Evolutionary conservation across 2,888 invertebrate genomes (phyloP), one percentile per base, ranked within the genome.

Genomic region (Opisthograptis luteolata): DNA sequence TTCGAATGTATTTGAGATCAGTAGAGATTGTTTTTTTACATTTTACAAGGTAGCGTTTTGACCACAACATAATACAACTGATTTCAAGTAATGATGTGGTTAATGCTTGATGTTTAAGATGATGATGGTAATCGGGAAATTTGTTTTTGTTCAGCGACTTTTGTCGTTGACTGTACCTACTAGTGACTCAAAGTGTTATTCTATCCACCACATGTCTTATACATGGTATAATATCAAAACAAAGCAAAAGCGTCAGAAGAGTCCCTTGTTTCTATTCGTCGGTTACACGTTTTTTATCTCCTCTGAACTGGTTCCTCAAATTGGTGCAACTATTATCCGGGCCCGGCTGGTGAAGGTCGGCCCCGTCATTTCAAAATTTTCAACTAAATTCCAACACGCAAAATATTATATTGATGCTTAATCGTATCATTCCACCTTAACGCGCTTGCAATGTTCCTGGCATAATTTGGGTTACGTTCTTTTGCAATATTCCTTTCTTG

Each of bases 301-400:
- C 49, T 60, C 70, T 71, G 74, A 88, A 89, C 88, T 81, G 87
- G 89, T 90, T 89, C 77, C 65, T 77, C 66, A 87, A 89, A 88
- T 88, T 87, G 84, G 79, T 84, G 75, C 84, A 81, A 85, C 85
- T 87, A 89, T 89, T 89, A 90, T 88, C 86, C 80, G 81, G 67
- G 73, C 79, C 76, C 80, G 72, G 74, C 66, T 79, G 76, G 76
- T 75, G 86, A 88, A 88, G 88, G 89, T 85, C 87, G 84, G 70
- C 71, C n/a, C n/a, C 76, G 73, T 80, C 82, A 82, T 78, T 79
- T 80, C 71, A 74, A 79, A 69, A 81, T 81, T 84, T 84, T 79
- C 76, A 79, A 84, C 73, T 78, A 81, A 79, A 89, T 89, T 87
- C 87, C 87, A 60, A 79, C 89, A 89, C 87, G 88, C 89, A 84